Base-by-base conservation (phyloP, 2,888 invertebrate species). In the Aplocera efformata region DNA sequence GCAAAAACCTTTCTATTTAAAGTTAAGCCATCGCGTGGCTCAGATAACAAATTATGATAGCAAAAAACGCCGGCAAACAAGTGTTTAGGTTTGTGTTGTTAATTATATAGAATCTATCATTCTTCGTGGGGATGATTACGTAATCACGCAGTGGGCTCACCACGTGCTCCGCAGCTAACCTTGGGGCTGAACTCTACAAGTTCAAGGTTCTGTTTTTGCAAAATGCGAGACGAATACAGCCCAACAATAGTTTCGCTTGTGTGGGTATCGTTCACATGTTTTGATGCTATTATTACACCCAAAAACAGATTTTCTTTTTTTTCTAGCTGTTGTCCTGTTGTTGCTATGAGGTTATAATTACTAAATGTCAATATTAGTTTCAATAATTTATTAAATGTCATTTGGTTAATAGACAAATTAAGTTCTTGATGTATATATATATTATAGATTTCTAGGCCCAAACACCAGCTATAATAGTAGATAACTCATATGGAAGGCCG, bases 141-240 rank as follows among this genome's bases (percentile, higher is more conserved):
- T 79, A 83, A 88, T 67, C 67, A 49, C 44, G 53, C 58, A 63
- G 68, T 68, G 63, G 71, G 70, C 67, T 60, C 66, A 71, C 68
- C 74, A 79, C 78, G 76, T 75, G 76, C 69, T 63, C 54, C 62
- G 60, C 62, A 52, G 63, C 63, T 83, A 68, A 74, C 86, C 86
- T 86, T 86, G 84, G 75, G 70, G 58, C 65, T 82, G 84, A 86
- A 84, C 86, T 81, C 75, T 48, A 53, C 45, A 70, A 78, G 88
- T 88, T 88, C 88, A 88, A 88, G 88, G 86, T 71, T 79, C 68
- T 63, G 73, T 86, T 85, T 88, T 86, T 85, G 79, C 80, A 72
- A 64, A 61, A 48, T 52, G 53, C 64, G 53, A 61, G 51, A 54
- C 56, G 56, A 60, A 51, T 17, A 17, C 13, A 3, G 13, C 13